A percentile compares a stretch with the other conserved stretches of the same genome.
These are phyloP conservation scores for Quadroppia sp. DNA, from an alignment of 2,888 invertebrate genomes.

Conservation along the genomic window DNA sequence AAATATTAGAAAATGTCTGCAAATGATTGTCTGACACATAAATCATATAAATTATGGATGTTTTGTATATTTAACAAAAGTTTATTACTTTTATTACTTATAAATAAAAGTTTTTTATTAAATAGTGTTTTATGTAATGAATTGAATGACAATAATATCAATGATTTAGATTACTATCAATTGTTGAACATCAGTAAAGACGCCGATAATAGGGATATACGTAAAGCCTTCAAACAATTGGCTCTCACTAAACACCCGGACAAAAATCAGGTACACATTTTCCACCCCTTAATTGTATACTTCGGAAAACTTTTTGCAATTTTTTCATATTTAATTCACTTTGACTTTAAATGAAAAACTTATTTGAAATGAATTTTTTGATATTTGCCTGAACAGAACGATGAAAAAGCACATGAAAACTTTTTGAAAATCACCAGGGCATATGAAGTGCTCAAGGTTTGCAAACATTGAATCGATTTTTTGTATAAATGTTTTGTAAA, in stretches of 20 bases:
- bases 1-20: too few relatives aligned
- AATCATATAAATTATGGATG: too few relatives aligned
- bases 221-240: constrained; percentile 71
- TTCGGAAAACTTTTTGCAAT: neutral
- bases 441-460: constrained; percentile 71
- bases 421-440: constrained; percentile 75
- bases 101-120: neutral
- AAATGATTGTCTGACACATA: too few relatives aligned
- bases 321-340: too few relatives aligned
- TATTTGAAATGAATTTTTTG: neutral
- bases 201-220: constrained; percentile 66
- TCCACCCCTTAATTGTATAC: neutral
- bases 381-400: constrained; percentile 58
- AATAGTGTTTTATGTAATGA: constrained; percentile 8
- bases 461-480: neutral
- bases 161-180: constrained; percentile 61
- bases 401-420: constrained; percentile 66
- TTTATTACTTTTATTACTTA: constrained; percentile 5
- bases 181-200: constrained; percentile 64
- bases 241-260: constrained; percentile 72
- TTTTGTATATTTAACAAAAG: neutral
- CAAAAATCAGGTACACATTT: constrained; percentile 58
- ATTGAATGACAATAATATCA: too few relatives aligned
- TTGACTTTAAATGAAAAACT: too few relatives aligned
- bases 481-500: neutral